Evolutionary conservation across 2,113 vertebrate species (phyloP).

Genomic region (Jaculus jaculus): DNA sequence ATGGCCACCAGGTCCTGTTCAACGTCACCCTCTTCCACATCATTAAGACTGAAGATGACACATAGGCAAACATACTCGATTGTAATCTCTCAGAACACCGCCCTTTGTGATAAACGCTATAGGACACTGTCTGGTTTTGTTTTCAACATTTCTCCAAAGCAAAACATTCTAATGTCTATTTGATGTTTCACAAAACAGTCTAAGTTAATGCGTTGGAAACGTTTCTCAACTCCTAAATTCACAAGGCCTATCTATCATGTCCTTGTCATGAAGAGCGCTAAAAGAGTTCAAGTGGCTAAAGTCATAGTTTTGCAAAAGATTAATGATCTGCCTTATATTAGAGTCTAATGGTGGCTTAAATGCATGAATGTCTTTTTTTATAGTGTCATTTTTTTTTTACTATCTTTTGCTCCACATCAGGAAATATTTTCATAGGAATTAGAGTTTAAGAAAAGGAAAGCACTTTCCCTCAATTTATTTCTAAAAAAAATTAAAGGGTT

Average conservation of each 20-base stretch:
- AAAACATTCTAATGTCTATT: conserved; percentile 78
- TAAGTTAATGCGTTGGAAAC: conserved; percentile 73
- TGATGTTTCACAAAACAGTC: conserved; percentile 71
- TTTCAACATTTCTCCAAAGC: conserved; percentile 73
- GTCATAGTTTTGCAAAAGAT: conserved; percentile 83
- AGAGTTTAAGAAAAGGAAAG: conserved; percentile 55
- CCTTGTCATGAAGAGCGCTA: conserved; percentile 84
- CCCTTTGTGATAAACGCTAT: conserved; percentile 81
- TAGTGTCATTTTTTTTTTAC: conserved; percentile 77
- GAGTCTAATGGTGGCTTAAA: conserved; percentile 86
- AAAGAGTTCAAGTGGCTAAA: conserved; percentile 80
- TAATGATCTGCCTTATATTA: conserved; percentile 87
- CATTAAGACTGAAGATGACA: conserved; percentile 97
- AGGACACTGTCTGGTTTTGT: conserved; percentile 59
- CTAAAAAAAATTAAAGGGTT: conserved; percentile 74
- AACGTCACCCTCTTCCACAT: conserved; percentile 98
- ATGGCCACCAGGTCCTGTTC: conserved; percentile 98
- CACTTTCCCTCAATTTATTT: conserved; percentile 77
- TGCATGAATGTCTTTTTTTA: conserved; percentile 87
- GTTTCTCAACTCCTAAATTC: conserved; percentile 75
- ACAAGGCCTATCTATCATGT: conserved; percentile 67
- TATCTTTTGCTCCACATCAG: conserved; percentile 79
- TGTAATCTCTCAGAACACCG: conserved; percentile 64
- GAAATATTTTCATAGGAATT: conserved; percentile 81
- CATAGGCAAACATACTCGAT: conserved; percentile 83